Percentiles rank a stretch among this genome's conserved stretches.
phyloP scores from a whole-genome alignment of 2,113 vertebrate genomes.

The Cavia aperea region DNA sequence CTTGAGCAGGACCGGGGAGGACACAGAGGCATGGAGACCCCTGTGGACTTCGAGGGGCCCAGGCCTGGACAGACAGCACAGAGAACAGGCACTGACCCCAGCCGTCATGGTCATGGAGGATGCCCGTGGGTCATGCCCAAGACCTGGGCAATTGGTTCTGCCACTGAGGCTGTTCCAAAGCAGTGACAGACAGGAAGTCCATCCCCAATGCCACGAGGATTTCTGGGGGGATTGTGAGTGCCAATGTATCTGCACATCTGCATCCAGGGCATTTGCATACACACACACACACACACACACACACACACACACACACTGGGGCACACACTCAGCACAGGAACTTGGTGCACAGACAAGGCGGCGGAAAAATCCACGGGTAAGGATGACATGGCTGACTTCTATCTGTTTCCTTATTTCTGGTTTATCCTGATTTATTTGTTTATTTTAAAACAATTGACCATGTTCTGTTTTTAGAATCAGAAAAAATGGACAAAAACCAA shows the following conservation, averaged over 20 bases:
- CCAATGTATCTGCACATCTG: background rate
- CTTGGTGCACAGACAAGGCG: background rate
- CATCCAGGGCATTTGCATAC: background rate
- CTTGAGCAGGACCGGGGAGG: background rate
- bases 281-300: background rate
- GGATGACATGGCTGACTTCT: background rate
- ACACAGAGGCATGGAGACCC: background rate
- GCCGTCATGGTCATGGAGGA: too few species aligned
- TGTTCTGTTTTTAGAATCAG: background rate
- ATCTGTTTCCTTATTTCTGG: background rate
- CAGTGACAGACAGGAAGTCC: background rate
- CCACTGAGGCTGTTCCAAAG: background rate
- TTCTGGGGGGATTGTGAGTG: background rate
- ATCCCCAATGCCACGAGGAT: background rate
- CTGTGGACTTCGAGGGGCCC: background rate
- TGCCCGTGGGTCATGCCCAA: background rate
- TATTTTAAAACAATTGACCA: background rate
- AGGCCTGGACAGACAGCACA: background rate
- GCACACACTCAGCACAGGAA: background rate
- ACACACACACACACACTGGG: background rate
- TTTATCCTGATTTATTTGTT: background rate
- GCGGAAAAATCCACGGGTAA: background rate
- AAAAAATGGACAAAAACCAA: background rate
- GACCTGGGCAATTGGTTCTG: background rate
- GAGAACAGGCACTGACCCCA: background rate